Evolutionary conservation across 1,140 invertebrate species (phyloP), one percentile per base, ranked within the genome.

Genomic region (Nautilus pompilius): DNA sequence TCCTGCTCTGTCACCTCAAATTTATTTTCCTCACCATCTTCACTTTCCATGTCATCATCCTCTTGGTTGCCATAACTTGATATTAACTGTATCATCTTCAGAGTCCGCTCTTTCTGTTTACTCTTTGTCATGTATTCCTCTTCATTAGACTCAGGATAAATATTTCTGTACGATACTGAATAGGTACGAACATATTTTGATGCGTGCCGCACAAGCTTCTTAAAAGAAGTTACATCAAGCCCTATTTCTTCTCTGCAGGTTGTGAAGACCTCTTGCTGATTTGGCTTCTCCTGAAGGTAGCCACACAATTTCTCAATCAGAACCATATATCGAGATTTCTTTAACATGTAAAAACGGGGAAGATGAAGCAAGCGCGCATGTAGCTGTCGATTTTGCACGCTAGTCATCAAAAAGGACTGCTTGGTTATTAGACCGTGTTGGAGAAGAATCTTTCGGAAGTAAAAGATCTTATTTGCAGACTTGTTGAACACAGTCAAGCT

Each of bases 381-480:
- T 36, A 77, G 80, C 46, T 83, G 80, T 28, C 68, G 66, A 22
- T 62, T 59, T 0, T 54, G 48, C 20, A 63, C 58, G 17, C 60
- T 55, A 5, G 54, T 57, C 13, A 67, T 61, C 26, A 36, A 56
- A 41, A 73, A 66, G 24, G 85, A 79, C 74, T 91, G 89, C 73
- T 90, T 89, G 3, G 83, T 87, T 17, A 91, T 87, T 4, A 91
- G 72, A 54, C 86, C 84, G 28, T 88, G 76, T 15, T 84, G 76
- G n/a, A 86, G 62, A 10, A 91, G 78, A 59, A 79, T 73, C 76
- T 90, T 90, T 45, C 88, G 76, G 59, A 87, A 85, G 74, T 91
- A 90, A 80, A 89, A 90, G 41, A 90, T 76, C 2, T 84, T 82
- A 76, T 90, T 91, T 1, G 88, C 79, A 76, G 88, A 86, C 64